Conservation (phyloP, 2,888 invertebrate genomes). For the Cancer borealis region DNA sequence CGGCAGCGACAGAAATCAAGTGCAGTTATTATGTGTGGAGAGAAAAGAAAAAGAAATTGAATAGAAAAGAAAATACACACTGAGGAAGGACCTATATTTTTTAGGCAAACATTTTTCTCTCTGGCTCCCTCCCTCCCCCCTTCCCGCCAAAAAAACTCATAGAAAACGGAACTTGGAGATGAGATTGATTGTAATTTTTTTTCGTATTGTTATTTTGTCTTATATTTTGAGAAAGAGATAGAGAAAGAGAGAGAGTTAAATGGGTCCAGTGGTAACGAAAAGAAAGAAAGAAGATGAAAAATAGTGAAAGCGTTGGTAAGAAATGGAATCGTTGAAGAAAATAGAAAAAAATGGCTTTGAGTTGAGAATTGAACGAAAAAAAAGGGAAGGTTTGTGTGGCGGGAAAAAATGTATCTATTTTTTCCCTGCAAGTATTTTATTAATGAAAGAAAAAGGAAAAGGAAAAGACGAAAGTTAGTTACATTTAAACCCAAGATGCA, state of each 20-base stretch:
- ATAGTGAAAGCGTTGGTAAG: background rate
- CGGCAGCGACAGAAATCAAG: conserved; percentile 14
- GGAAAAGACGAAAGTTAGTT: background rate
- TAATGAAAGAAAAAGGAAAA: background rate
- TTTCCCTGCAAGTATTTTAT: background rate
- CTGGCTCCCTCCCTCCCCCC: background rate
- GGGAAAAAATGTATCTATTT: background rate
- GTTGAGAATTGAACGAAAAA: background rate
- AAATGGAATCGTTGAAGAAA: background rate
- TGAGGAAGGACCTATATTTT: background rate
- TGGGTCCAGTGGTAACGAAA: no score
- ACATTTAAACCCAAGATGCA: background rate
- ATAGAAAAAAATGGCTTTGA: background rate
- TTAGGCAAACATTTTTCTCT: background rate
- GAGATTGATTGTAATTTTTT: background rate
- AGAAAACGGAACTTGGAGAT: no score
- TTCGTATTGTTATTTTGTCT: background rate
- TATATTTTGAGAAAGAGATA: background rate
- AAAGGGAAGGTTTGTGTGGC: background rate
- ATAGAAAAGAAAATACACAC: no score
- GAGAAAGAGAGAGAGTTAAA: no score
- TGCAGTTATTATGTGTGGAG: background rate
- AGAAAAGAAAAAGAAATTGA: background rate
- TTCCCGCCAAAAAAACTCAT: no score
- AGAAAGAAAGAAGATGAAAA: background rate